Percentiles rank a stretch among this genome's conserved stretches.
These are phyloP conservation scores for Oasisia sp. DNA, from an alignment of 2,888 invertebrate species.

Conservation along the genomic window DNA sequence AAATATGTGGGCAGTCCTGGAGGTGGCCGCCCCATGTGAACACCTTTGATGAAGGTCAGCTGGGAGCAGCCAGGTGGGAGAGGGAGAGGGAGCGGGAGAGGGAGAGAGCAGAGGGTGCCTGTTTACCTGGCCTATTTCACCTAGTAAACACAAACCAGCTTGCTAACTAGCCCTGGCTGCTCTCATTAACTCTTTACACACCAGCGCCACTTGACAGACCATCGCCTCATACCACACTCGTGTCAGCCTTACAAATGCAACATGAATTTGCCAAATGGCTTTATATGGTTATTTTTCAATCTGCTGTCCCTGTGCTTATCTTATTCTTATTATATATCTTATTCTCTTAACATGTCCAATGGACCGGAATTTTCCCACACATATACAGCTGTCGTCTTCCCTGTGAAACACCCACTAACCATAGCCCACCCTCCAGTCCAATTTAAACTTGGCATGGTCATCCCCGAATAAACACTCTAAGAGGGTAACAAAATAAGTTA, in stretches of 20 bases:
- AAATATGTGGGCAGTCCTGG: neutral
- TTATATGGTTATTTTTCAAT: neutral
- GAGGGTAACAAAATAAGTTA: too few species aligned
- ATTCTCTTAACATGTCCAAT: neutral
- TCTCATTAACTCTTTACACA: slow-evolving; percentile 17
- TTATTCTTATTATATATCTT: too few species aligned
- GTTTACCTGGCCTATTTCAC: slow-evolving; percentile 9
- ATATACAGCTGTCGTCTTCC: neutral
- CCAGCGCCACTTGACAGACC: neutral
- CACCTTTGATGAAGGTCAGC: neutral
- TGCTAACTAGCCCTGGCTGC: slow-evolving; percentile 9
- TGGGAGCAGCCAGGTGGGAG: neutral
- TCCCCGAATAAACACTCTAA: too few species aligned
- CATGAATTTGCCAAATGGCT: neutral
- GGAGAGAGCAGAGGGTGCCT: neutral
- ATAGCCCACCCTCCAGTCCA: too few species aligned
- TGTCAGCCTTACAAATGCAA: neutral
- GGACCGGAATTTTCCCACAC: neutral
- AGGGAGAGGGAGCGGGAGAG: neutral
- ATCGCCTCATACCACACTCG: neutral
- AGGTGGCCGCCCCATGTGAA: neutral
- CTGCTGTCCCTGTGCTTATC: neutral
- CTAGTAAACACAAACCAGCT: slow-evolving; percentile 13
- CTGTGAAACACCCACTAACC: too few species aligned
- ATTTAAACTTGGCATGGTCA: too few species aligned